Evolutionary conservation across 2,888 invertebrate species (phyloP).

Genomic region (Sacculina carcini): DNA sequence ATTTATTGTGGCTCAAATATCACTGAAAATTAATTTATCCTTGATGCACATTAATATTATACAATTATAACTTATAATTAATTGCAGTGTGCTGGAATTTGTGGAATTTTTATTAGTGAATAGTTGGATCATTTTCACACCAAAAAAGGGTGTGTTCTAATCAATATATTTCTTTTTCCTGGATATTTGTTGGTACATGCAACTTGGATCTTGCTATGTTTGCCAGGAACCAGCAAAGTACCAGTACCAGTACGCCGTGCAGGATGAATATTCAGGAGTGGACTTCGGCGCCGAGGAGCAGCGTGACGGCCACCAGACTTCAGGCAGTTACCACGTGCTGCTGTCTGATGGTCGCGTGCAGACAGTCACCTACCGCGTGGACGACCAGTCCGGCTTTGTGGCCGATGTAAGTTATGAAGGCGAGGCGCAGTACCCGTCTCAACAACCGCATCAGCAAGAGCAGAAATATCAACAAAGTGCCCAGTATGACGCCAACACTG

Average conservation of each 20-base stretch:
- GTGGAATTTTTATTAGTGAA: no score
- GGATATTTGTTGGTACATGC: no score
- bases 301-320: not conserved
- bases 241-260: not conserved
- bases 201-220: not conserved
- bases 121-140: not conserved
- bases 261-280: not conserved
- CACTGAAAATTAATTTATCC: not conserved
- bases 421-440: not conserved
- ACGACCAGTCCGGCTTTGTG: not conserved
- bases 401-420: not conserved
- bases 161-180: no score
- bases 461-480: no score
- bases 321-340: not conserved
- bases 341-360: not conserved
- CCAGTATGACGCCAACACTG: no score
- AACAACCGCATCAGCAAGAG: no score
- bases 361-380: not conserved
- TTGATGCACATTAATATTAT: not conserved
- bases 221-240: not conserved
- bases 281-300: not conserved
- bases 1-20: not conserved
- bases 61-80: no score
- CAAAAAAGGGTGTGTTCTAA: no score
- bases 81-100: no score